These are phyloP conservation scores for Eutolmus rufibarbis DNA, from an alignment of 2,888 invertebrate species.

Conservation along the genomic window DNA sequence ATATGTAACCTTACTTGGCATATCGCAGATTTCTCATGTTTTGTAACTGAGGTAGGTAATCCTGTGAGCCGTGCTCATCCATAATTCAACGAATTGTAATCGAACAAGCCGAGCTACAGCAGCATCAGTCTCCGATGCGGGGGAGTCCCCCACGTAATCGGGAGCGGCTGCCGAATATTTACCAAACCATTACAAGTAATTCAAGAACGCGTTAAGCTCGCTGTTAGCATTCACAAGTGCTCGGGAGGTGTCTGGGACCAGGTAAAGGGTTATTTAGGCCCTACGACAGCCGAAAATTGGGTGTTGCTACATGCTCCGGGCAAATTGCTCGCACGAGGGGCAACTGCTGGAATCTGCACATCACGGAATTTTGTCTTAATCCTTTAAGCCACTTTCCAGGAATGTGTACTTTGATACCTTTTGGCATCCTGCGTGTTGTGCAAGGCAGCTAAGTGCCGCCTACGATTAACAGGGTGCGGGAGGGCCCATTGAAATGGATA, in stretches of 20 bases:
- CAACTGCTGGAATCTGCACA: neutral
- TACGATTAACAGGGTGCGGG: neutral
- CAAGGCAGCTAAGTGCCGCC: neutral
- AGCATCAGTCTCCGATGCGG: neutral
- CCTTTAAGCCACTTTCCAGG: neutral
- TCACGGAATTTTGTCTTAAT: neutral
- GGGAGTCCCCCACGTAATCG: neutral
- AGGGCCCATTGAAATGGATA: neutral
- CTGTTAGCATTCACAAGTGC: neutral
- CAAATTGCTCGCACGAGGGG: neutral
- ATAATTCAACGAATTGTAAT: slow-evolving; percentile 21
- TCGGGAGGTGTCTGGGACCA: neutral
- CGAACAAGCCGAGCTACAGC: neutral
- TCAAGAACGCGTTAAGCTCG: slow-evolving; percentile 6
- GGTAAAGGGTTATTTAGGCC: slow-evolving; percentile 1
- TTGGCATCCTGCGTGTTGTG: neutral
- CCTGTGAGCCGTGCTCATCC: slow-evolving; percentile 12
- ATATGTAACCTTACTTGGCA: neutral
- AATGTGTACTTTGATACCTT: neutral
- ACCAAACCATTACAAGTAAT: slow-evolving; percentile 21
- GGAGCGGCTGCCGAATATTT: neutral
- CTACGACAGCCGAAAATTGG: neutral
- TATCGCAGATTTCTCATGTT: neutral
- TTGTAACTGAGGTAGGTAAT: slow-evolving; percentile 15
- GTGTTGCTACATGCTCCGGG: neutral